These are phyloP conservation scores for Nannoperca obscura DNA, from an alignment of 2,797 vertebrate species.

Conservation along the genomic window DNA sequence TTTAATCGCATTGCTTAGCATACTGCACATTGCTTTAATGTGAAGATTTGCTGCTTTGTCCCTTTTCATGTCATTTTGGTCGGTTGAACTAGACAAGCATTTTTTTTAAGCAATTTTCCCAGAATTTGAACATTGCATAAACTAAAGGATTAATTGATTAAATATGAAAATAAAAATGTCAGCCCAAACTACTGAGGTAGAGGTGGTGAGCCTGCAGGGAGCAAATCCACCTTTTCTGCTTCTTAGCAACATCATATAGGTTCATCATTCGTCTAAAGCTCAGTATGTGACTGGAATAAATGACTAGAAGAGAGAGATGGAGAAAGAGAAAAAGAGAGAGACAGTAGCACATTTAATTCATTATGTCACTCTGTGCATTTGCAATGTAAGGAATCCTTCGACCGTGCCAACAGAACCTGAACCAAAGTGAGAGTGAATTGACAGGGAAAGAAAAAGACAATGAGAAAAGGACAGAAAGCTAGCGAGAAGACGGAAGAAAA, in stretches of 20 bases:
- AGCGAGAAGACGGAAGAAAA: background rate
- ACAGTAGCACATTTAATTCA: slow-evolving; percentile 17
- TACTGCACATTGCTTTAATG: no score
- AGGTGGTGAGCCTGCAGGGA: slow-evolving; percentile 21
- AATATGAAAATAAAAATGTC: background rate
- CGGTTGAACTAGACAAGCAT: background rate
- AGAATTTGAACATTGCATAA: background rate
- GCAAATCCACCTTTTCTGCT: background rate
- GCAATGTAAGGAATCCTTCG: slow-evolving; percentile 27
- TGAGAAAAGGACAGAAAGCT: slow-evolving; percentile 5
- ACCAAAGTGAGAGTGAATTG: slow-evolving; percentile 13
- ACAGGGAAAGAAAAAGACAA: slow-evolving; percentile 8
- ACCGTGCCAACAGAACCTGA: slow-evolving; percentile 10
- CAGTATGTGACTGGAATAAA: slow-evolving; percentile 15
- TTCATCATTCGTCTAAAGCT: slow-evolving; percentile 42
- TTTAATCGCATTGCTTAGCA: no score
- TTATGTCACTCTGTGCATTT: slow-evolving; percentile 25
- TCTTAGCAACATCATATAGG: slow-evolving; percentile 27
- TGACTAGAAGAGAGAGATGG: background rate
- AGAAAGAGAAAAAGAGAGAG: background rate
- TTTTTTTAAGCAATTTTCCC: background rate
- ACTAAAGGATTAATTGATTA: background rate
- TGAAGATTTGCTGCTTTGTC: background rate
- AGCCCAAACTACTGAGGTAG: background rate
- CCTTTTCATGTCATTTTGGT: background rate